Evolutionary conservation across 2,113 vertebrate species (phyloP).

Genomic region (Pithys albifrons): DNA sequence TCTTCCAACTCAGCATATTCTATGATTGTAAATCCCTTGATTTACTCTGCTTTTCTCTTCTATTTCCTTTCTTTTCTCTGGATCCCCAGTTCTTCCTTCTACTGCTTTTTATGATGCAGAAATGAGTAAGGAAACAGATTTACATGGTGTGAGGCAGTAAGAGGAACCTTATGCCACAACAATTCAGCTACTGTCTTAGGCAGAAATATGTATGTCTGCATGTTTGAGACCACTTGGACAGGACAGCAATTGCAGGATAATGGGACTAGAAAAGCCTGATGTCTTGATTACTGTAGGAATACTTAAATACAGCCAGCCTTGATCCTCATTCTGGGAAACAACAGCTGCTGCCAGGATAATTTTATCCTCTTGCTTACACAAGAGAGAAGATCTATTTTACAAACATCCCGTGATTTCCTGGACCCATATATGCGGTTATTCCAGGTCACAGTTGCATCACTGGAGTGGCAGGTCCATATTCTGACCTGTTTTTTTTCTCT

Average conservation of each 20-base stretch:
- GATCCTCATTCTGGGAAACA: constrained; percentile 70
- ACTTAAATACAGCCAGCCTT: constrained; percentile 44
- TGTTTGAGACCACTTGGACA: neutral
- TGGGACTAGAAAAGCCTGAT: neutral
- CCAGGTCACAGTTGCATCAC: constrained; percentile 60
- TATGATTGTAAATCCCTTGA: neutral
- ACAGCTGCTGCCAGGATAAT: constrained; percentile 66
- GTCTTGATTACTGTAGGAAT: constrained; percentile 38
- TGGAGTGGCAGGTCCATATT: neutral
- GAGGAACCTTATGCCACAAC: neutral
- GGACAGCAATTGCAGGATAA: neutral
- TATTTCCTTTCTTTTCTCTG: neutral
- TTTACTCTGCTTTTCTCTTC: neutral
- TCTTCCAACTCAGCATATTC: neutral
- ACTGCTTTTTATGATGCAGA: neutral
- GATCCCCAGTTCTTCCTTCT: neutral
- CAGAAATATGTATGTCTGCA: neutral
- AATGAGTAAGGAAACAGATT: neutral
- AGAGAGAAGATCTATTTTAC: constrained; percentile 68
- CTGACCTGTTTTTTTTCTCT: neutral
- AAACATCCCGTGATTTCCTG: constrained; percentile 67
- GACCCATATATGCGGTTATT: constrained; percentile 54
- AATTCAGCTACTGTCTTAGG: neutral
- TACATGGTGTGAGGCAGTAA: neutral
- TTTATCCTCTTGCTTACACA: constrained; percentile 67